Base-by-base conservation (phyloP, 2,888 invertebrate species). In the Leuctra nigra region DNA sequence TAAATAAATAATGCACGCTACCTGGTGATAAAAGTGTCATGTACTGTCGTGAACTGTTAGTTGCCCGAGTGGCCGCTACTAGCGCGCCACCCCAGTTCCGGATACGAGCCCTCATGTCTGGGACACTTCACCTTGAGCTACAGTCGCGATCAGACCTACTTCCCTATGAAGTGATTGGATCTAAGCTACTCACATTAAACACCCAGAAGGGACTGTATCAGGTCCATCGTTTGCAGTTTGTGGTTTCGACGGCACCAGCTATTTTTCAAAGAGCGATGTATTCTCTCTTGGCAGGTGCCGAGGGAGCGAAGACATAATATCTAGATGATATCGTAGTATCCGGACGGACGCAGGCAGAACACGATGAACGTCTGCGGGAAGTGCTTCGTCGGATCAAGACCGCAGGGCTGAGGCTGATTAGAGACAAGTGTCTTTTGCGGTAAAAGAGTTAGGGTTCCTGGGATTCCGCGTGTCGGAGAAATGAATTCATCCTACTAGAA, bases 181-280 rank as follows among this genome's bases (percentile, higher is more conserved):
- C 53, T n/a, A 11, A 53, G 13, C 33, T 33, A 9, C 36, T 29
- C 16, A 53, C 53, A 3, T 38, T 53, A 4, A 35, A 29, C 11
- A 53, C 53, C 3, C 53, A 53, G 7, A 33, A 35, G 33, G 58
- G 58, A 7, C 38, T 50, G 2, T 59, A 56, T 44, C 22, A 38
- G 39, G 56, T 55, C 16, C 54, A 53, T 7, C 23, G 63, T 14
- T 46, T 63, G 9, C 56, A 56, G n/a, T 63, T 60, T 54, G 62
- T 61, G 7, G 53, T 63, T 13, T 54, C 36, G 4, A 48, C 55
- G 14, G 53, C 53, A 4, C 22, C 22, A 6, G 46, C 36, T 3
- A 58, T 63, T 23, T 61, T 63, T 38, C 62, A 64, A 55, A 23
- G 57, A 13, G 41, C 59, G 14, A 61, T 62, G 39, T 61, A 63